Base-by-base conservation (phyloP, 2,888 invertebrate species). In the Zonitis immaculata region DNA sequence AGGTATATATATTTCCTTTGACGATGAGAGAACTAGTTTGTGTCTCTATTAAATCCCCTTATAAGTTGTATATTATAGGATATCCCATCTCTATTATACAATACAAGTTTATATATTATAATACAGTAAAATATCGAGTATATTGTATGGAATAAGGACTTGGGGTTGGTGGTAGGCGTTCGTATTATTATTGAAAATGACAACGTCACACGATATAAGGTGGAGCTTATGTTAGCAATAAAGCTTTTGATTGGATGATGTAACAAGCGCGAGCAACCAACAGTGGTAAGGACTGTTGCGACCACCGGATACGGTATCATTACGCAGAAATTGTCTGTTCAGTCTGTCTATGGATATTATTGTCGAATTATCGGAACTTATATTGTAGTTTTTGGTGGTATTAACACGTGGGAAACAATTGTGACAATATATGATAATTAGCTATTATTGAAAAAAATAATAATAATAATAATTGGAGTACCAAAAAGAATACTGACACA, bases 1-100 rank as follows among this genome's bases (percentile, higher is more conserved):
- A n/a, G n/a, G n/a, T n/a, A n/a, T n/a, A n/a, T 65, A 64, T 70
- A 72, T 73, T 70, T 73, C 73, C 68, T 72, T 73, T 73, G n/a
- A n/a, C n/a, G n/a, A n/a, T n/a, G 22, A 22, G 69, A 73, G 71
- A 71, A 71, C 73, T 71, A 73, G 74, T 73, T 73, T 74, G 71
- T 73, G 73, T 72, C 73, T 71, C 73, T 71, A 75, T 74, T 74
- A 70, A 58, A 65, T 39, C 39, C 39, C 39, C 18, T 39, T 2
- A 16, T 3, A 8, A 35, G 9, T 2, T 18, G 16, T 16, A 35
- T 16, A 6, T 7, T 35, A 35, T 35, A 35, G 8, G 32, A 14
- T 16, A 35, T 16, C 7, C 1, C 16, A 26, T 58, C 51, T 64
- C 67, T 66, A 69, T 69, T 70, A 70, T 70, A n/a, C n/a, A 70